A percentile compares a stretch with the other conserved stretches of the same genome.
These are phyloP conservation scores for Hypercompe scribonia DNA, from an alignment of 2,888 invertebrate genomes.

Conservation along the genomic window DNA sequence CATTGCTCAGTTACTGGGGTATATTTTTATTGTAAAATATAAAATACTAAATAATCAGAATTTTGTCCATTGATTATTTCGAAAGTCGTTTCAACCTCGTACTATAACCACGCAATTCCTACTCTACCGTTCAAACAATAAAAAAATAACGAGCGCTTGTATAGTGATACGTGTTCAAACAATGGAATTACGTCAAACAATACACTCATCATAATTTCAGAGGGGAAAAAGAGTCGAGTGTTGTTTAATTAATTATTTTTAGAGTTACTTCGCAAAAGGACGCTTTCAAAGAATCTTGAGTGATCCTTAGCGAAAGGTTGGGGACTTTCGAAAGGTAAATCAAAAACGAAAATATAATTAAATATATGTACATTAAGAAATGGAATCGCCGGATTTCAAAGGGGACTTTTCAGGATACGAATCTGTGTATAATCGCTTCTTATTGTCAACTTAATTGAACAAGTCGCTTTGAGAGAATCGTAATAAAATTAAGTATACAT, in stretches of 20 bases:
- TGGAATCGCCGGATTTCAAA: constrained; percentile 1
- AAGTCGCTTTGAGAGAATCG: not conserved
- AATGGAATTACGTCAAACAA: constrained; percentile 52
- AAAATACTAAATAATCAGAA: not conserved
- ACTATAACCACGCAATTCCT: not conserved
- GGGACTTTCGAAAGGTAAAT: constrained; percentile 17
- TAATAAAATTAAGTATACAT: not conserved
- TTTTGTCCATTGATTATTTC: not conserved
- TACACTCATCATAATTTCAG: constrained; percentile 32
- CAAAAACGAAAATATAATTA: constrained; percentile 18
- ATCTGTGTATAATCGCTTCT: constrained; percentile 1
- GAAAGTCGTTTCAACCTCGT: not conserved
- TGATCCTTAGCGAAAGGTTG: constrained; percentile 33
- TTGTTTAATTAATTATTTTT: constrained; percentile 60
- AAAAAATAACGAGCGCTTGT: constrained; percentile 13
- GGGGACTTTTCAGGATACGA: not conserved
- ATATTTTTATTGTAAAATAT: not conserved
- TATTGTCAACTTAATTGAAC: not conserved
- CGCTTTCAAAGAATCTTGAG: constrained; percentile 34
- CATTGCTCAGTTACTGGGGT: not conserved
- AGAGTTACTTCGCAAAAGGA: constrained; percentile 37
- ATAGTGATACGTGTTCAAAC: constrained; percentile 61
- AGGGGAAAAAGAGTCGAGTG: constrained; percentile 33
- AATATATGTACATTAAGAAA: constrained; percentile 5
- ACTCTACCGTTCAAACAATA: constrained; percentile 14